Conservation (phyloP, 2,888 invertebrate species). For the Digitonthophagus gazella region DNA sequence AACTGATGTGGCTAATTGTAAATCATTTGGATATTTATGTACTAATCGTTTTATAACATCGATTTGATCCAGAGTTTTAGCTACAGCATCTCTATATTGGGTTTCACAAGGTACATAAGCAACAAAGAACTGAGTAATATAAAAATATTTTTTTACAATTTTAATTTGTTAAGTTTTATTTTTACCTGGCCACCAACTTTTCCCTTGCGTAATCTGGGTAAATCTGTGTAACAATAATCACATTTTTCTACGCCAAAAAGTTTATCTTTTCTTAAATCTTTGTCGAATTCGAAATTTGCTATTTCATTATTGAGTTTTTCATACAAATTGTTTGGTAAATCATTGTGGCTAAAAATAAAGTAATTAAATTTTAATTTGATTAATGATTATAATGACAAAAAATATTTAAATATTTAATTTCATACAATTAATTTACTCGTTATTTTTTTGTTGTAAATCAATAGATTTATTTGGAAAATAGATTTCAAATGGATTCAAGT, state of each 20-base stretch:
- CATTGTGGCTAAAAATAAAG: slow-evolving; percentile 53
- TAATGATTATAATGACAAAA: no score
- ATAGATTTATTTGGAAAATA: no score
- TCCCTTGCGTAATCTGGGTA: slow-evolving; percentile 53
- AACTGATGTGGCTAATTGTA: slow-evolving; percentile 48
- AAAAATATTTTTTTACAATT: slow-evolving; percentile 30
- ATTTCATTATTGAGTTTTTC: slow-evolving; percentile 47
- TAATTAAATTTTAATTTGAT: neutral
- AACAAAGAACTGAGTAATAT: slow-evolving; percentile 65
- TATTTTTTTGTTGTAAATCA: no score
- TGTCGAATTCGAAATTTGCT: slow-evolving; percentile 46
- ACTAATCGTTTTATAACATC: slow-evolving; percentile 58
- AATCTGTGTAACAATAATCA: slow-evolving; percentile 53
- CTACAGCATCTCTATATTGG: slow-evolving; percentile 58
- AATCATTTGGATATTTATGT: slow-evolving; percentile 46
- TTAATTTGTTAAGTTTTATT: neutral
- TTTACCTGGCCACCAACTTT: slow-evolving; percentile 58
- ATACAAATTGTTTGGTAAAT: slow-evolving; percentile 52
- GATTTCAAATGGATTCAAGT: no score
- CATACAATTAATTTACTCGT: no score
- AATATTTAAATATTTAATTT: no score
- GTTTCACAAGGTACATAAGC: slow-evolving; percentile 57
- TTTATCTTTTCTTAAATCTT: slow-evolving; percentile 46
- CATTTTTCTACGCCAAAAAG: slow-evolving; percentile 48
- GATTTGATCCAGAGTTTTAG: slow-evolving; percentile 59